Conservation (phyloP, 1,140 invertebrate species). For the Heliconius nattereri region DNA sequence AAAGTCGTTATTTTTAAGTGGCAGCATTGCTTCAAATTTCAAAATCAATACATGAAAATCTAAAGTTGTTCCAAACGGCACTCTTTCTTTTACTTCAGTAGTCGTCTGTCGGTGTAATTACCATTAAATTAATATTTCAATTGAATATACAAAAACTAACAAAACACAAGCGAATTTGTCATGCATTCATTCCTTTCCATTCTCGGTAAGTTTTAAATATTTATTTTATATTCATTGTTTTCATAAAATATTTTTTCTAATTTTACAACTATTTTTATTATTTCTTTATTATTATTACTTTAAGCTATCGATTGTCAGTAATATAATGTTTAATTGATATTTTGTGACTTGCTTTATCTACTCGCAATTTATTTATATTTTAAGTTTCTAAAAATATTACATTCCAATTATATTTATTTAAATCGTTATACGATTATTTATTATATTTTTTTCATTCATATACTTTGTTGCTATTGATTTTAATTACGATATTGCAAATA, state of each 20-base stretch:
- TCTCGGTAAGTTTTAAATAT: neutral
- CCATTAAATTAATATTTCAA: neutral
- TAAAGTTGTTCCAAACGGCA: neutral
- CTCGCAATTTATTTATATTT: no score
- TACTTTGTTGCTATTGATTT: neutral
- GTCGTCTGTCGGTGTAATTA: neutral
- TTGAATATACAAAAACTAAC: neutral
- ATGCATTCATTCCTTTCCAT: neutral
- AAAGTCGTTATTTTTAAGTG: neutral
- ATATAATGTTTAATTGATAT: no score
- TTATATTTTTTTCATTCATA: neutral
- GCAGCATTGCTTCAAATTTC: neutral
- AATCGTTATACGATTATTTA: neutral
- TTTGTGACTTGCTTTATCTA: no score
- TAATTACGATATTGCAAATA: neutral
- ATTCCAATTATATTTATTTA: no score
- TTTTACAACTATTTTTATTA: no score
- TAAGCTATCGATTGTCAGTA: no score
- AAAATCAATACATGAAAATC: constrained; percentile 15
- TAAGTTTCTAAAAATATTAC: no score
- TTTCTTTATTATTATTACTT: no score
- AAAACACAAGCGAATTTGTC: neutral
- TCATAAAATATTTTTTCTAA: neutral
- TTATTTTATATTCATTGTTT: neutral
- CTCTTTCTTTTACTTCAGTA: neutral